Percentiles rank a stretch among this genome's conserved stretches.
phyloP scores from a whole-genome alignment of 1,140 invertebrate species.

The Pomacea maculata region DNA sequence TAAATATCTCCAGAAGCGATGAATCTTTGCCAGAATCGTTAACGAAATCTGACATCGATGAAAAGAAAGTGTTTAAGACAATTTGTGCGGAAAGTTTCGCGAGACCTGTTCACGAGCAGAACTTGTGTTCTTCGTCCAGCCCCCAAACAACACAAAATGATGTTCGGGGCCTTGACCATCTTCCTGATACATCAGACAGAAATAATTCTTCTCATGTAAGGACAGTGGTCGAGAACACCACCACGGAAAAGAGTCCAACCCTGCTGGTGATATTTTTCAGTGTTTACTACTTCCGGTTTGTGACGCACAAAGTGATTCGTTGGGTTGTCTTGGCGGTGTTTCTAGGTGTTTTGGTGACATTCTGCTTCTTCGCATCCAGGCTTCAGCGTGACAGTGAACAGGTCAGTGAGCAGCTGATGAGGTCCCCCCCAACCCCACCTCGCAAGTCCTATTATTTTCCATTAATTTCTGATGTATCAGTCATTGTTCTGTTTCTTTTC shows the following conservation, averaged over 20 bases:
- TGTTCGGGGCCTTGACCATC: not conserved
- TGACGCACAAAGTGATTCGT: slow-evolving; percentile 34
- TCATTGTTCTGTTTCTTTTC: too few species aligned
- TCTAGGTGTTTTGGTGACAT: slow-evolving; percentile 24
- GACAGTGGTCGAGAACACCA: not conserved
- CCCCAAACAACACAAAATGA: not conserved
- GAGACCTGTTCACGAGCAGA: not conserved
- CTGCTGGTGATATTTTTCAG: slow-evolving; percentile 38
- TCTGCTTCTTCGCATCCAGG: slow-evolving; percentile 31
- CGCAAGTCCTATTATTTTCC: too few species aligned
- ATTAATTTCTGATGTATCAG: too few species aligned
- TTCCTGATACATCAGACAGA: too few species aligned
- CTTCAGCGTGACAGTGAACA: slow-evolving; percentile 44
- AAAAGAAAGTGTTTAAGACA: too few species aligned
- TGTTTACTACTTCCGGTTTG: slow-evolving; percentile 33
- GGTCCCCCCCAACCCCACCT: too few species aligned
- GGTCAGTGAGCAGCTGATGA: slow-evolving; percentile 25
- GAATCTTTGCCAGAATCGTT: too few species aligned
- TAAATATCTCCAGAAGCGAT: too few species aligned
- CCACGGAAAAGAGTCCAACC: not conserved
- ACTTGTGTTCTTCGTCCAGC: not conserved
- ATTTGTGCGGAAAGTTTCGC: too few species aligned
- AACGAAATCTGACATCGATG: too few species aligned
- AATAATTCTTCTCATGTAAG: too few species aligned
- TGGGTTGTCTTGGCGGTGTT: slow-evolving; percentile 39